phyloP scores from a whole-genome alignment of 2,888 invertebrate genomes.

The Myopa tessellatipennis region DNA sequence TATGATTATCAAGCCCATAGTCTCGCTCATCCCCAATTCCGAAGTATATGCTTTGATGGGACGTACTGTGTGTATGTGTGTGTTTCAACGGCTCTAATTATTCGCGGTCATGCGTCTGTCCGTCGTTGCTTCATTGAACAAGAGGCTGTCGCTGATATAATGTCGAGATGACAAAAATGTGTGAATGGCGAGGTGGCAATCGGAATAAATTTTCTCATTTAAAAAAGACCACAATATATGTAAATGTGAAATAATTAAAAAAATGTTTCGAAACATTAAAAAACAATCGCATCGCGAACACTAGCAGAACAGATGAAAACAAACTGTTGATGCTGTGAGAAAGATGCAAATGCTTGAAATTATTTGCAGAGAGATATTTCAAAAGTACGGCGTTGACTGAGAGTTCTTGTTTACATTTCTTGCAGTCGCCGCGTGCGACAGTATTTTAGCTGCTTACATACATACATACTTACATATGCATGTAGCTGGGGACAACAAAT shows the following conservation, averaged over 20 bases:
- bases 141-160: slow-evolving; percentile 2
- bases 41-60: too few relatives aligned
- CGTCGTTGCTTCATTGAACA: slow-evolving; percentile 12
- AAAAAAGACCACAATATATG: not conserved
- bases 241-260: not conserved
- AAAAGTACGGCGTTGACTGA: not conserved
- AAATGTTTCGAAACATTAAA: not conserved
- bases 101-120: slow-evolving; percentile 35
- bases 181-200: not conserved
- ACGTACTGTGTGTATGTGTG: not conserved
- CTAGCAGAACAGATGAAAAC: not conserved
- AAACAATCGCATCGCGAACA: too few relatives aligned
- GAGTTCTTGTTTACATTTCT: not conserved
- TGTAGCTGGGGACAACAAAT: not conserved
- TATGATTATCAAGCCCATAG: too few relatives aligned
- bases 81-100: slow-evolving; percentile 29
- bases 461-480: not conserved
- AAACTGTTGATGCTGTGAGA: slow-evolving; percentile 18
- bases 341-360: not conserved
- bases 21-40: too few relatives aligned
- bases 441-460: not conserved
- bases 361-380: not conserved
- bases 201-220: slow-evolving; percentile 15
- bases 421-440: not conserved
- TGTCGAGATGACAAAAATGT: not conserved